A percentile compares a stretch with the other conserved stretches of the same genome.
Conservation (phyloP, 2,797 vertebrate species). For the Silurus aristotelis region DNA sequence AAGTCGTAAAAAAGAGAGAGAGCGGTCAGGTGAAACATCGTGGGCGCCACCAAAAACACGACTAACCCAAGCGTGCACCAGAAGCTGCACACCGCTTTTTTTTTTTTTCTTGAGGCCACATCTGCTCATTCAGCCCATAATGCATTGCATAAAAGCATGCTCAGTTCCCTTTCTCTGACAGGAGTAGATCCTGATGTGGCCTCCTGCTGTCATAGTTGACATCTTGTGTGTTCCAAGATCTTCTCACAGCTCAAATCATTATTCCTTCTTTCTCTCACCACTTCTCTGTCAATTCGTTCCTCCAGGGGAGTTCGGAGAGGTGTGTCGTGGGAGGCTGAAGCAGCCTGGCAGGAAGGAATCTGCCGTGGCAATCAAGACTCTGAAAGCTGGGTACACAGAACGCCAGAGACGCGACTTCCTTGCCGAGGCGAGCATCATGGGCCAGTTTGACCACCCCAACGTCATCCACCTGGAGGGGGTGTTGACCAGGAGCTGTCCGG, state of each 20-base stretch:
- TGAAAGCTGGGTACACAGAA: slow-evolving; percentile 97
- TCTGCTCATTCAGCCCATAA: background rate
- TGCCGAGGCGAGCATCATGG: slow-evolving; percentile 97
- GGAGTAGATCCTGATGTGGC: background rate
- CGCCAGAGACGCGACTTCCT: slow-evolving; percentile 95
- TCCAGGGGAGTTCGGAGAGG: slow-evolving; percentile 96
- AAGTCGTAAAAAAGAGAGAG: slow-evolving; percentile 14
- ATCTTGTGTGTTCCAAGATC: slow-evolving; percentile 7
- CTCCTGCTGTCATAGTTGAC: background rate
- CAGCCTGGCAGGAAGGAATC: slow-evolving; percentile 89
- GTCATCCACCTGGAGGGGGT: slow-evolving; percentile 97
- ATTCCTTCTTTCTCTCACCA: slow-evolving; percentile 27
- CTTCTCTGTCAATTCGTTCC: slow-evolving; percentile 5
- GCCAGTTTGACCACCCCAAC: slow-evolving; percentile 98
- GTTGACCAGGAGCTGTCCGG: slow-evolving; percentile 94
- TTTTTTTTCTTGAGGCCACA: background rate
- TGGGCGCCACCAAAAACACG: background rate
- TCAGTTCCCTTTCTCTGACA: background rate
- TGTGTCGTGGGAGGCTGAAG: slow-evolving; percentile 95
- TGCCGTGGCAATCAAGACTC: slow-evolving; percentile 95
- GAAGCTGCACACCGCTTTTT: background rate
- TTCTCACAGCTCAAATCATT: background rate
- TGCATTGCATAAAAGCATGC: background rate
- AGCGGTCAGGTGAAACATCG: slow-evolving; percentile 1
- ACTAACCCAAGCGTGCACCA: background rate